Conservation (phyloP, 2,888 invertebrate species). For the Apodemia zela region DNA sequence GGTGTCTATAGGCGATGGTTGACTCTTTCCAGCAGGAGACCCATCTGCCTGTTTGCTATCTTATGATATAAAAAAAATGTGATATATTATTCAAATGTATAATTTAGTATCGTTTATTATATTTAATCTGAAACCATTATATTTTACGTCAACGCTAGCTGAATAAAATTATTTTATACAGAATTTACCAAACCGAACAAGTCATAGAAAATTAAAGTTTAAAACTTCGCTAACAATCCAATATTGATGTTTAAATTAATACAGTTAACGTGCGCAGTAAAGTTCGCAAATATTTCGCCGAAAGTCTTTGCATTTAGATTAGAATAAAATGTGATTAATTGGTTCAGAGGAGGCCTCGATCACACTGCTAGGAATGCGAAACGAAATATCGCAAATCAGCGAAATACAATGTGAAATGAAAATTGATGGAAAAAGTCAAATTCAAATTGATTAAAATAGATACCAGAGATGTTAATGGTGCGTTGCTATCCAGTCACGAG, state of each 20-base stretch:
- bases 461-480: no score
- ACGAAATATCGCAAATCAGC: no score
- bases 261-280: constrained; percentile 5
- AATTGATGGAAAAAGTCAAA: no score
- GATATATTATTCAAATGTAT: no score
- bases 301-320: constrained; percentile 7
- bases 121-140: neutral
- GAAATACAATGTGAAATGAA: no score
- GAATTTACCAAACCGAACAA: neutral
- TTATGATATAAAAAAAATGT: no score
- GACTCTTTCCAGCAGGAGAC: no score
- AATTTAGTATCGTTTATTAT: neutral
- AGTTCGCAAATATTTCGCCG: constrained; percentile 3
- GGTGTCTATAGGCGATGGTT: no score
- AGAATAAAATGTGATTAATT: constrained; percentile 12
- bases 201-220: constrained; percentile 3
- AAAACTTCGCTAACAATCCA: constrained; percentile 7
- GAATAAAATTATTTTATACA: constrained; percentile 1
- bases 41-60: no score
- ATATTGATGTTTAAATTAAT: constrained; percentile 9
- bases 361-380: no score
- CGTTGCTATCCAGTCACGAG: no score
- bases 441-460: no score
- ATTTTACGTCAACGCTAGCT: neutral
- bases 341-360: neutral